Conservation (phyloP, 2,797 vertebrate species). For the Cirrhinus mrigala region DNA sequence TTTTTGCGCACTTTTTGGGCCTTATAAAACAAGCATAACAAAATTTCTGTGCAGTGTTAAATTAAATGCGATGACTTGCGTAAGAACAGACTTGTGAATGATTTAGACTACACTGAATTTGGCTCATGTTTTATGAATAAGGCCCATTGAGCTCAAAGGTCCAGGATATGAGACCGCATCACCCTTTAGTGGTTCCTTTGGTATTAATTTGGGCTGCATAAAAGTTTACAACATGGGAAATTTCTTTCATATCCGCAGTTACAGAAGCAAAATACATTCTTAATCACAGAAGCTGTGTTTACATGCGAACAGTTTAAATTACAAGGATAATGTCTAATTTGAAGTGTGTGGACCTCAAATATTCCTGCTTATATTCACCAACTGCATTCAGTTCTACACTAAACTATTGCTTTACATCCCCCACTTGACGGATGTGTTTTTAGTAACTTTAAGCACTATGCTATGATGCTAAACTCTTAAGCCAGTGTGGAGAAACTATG, state of each 20-base stretch:
- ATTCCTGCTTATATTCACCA: background rate
- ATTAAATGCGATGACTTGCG: background rate
- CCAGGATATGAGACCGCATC: background rate
- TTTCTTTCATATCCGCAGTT: background rate
- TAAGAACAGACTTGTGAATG: background rate
- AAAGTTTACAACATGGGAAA: background rate
- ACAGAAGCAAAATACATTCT: background rate
- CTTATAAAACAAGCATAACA: background rate
- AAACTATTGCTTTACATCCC: conserved; percentile 1
- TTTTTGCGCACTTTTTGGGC: background rate
- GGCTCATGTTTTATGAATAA: background rate
- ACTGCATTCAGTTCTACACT: background rate
- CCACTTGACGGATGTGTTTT: background rate
- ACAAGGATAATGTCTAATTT: background rate
- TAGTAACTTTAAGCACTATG: background rate
- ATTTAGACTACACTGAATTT: background rate
- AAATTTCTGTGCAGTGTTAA: background rate
- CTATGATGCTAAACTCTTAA: background rate
- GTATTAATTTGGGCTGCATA: background rate
- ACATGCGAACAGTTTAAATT: background rate
- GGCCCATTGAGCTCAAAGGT: background rate
- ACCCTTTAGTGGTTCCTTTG: background rate
- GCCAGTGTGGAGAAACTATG: background rate
- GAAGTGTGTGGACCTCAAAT: background rate
- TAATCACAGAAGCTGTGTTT: background rate